These are phyloP conservation scores for Sebastes vulpes DNA, from an alignment of 2,797 vertebrate genomes.

Conservation along the genomic window DNA sequence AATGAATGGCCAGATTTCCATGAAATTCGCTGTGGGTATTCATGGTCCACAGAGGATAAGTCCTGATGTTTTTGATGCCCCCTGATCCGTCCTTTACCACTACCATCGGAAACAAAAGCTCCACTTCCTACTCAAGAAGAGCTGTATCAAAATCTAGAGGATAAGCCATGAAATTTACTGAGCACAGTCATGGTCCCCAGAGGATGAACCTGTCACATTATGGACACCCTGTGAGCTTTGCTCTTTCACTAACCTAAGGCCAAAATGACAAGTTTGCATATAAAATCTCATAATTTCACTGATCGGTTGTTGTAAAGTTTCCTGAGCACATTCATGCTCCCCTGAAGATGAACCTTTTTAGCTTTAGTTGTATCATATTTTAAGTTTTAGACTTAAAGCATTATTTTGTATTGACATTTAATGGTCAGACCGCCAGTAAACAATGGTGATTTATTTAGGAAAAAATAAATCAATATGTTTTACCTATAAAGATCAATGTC, in stretches of 20 bases:
- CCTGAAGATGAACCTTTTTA: not conserved
- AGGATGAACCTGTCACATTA: not conserved
- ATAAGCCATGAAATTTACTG: not conserved
- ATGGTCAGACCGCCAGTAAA: not conserved
- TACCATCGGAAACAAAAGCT: not conserved
- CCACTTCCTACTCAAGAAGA: not conserved
- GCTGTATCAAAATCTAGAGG: not conserved
- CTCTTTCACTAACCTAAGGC: not conserved
- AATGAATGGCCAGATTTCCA: not conserved
- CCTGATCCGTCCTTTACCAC: not conserved
- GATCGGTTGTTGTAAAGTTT: not conserved
- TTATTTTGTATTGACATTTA: not conserved
- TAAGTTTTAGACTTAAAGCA: too few species aligned
- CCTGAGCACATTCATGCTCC: not conserved
- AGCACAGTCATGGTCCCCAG: not conserved
- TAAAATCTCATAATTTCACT: not conserved
- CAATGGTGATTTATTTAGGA: not conserved
- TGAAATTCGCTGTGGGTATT: not conserved
- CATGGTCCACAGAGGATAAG: not conserved
- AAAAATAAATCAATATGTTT: not conserved
- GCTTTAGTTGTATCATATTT: not conserved
- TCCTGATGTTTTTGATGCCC: not conserved
- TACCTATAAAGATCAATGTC: not conserved
- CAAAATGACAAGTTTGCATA: not conserved
- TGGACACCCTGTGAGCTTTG: not conserved